phyloP scores from a whole-genome alignment of 2,888 invertebrate genomes.

The Nomada ruficornis region DNA sequence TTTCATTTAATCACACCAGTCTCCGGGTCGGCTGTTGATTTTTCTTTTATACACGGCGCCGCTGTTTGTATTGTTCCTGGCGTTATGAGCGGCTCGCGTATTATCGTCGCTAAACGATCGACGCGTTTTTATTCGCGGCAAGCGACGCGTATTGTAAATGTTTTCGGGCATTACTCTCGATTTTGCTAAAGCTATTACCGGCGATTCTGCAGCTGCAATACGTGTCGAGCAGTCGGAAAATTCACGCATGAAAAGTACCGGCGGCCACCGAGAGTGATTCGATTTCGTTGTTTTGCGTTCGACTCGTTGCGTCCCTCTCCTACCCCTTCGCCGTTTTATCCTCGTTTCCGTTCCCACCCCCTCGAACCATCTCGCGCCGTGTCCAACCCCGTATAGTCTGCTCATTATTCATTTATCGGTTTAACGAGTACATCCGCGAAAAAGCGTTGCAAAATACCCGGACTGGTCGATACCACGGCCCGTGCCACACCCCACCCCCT shows the following conservation, averaged over 20 bases:
- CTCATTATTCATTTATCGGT: conserved; percentile 83
- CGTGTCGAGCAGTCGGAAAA: conserved; percentile 76
- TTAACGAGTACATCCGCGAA: conserved; percentile 81
- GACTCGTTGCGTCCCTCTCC: conserved; percentile 65
- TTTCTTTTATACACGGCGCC: not conserved
- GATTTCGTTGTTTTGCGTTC: conserved; percentile 81
- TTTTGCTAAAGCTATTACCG: conserved; percentile 74
- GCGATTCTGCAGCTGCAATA: conserved; percentile 72
- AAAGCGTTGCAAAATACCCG: conserved; percentile 73
- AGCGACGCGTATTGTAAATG: conserved; percentile 73
- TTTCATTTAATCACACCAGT: conserved; percentile 24
- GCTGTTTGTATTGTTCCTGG: conserved; percentile 6
- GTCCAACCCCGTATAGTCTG: conserved; percentile 71
- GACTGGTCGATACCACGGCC: conserved; percentile 60
- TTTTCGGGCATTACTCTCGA: conserved; percentile 75
- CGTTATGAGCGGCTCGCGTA: conserved; percentile 31
- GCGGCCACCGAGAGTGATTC: conserved; percentile 81
- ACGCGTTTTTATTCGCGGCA: conserved; percentile 70
- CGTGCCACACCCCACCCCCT: conserved; percentile 40
- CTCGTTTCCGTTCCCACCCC: conserved; percentile 25
- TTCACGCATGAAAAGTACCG: conserved; percentile 83
- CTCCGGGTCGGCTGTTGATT: not conserved
- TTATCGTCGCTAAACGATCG: conserved; percentile 57
- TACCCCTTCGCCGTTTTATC: conserved; percentile 18
- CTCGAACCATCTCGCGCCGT: conserved; percentile 45